Conservation (phyloP, 1,140 invertebrate genomes). For the Lasioglossum baleicum region DNA sequence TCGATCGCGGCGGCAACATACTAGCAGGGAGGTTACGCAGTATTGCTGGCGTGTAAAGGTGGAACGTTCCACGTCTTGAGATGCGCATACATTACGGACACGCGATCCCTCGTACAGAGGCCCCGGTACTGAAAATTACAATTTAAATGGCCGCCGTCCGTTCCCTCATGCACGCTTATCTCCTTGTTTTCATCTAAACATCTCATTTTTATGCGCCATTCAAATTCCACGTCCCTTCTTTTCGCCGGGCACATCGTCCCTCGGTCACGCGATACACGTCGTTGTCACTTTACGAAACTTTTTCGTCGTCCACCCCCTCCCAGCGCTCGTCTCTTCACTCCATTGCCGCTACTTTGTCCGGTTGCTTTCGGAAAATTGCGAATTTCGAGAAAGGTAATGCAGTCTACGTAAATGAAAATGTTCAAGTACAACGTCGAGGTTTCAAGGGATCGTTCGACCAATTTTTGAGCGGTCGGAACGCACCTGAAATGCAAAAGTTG, state of each 20-base stretch:
- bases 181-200: constrained; percentile 79
- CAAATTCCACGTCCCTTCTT: constrained; percentile 71
- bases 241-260: constrained; percentile 33
- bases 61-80: constrained; percentile 71
- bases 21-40: constrained; percentile 35
- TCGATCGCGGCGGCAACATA: constrained; percentile 11
- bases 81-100: constrained; percentile 79
- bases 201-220: constrained; percentile 79
- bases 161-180: constrained; percentile 70
- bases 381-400: not conserved
- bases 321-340: not conserved
- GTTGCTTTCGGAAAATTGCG: not conserved
- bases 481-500: too few relatives aligned
- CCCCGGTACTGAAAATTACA: constrained; percentile 76
- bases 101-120: constrained; percentile 71
- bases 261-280: constrained; percentile 61
- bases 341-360: not conserved
- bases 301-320: constrained; percentile 13
- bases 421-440: too few relatives aligned
- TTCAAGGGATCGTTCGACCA: too few relatives aligned
- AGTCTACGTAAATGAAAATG: too few relatives aligned
- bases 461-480: too few relatives aligned
- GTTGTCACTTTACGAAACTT: constrained; percentile 57
- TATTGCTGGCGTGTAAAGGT: constrained; percentile 69
- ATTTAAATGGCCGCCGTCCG: constrained; percentile 76